Conservation (phyloP, 2,888 invertebrate species). For the Coleophora deauratella region DNA sequence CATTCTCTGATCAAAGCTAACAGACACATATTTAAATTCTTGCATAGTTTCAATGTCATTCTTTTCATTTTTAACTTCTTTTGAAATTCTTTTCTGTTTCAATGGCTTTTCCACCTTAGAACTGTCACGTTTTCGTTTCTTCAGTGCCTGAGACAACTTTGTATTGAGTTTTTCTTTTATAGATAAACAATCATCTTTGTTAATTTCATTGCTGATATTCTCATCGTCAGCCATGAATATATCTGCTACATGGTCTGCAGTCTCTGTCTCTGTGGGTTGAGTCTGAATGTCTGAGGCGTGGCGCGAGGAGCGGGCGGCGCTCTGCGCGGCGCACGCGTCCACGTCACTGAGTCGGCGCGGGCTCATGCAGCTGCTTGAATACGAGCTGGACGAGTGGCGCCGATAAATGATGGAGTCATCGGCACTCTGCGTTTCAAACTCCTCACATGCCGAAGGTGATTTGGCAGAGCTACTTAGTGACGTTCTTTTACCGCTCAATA, state of each 20-base stretch:
- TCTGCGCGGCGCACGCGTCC: constrained; percentile 25
- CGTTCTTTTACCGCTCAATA: constrained; percentile 45
- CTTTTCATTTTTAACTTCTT: constrained; percentile 12
- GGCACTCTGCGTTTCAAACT: constrained; percentile 76
- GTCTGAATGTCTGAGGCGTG: background rate
- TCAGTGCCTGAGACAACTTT: constrained; percentile 56
- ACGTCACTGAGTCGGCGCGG: constrained; percentile 75
- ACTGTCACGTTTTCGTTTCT: constrained; percentile 57
- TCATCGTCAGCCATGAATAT: constrained; percentile 33
- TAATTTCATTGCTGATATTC: constrained; percentile 33
- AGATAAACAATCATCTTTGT: constrained; percentile 58
- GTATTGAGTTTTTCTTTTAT: constrained; percentile 63
- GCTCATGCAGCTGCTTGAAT: constrained; percentile 81
- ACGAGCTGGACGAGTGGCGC: constrained; percentile 88
- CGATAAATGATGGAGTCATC: constrained; percentile 88
- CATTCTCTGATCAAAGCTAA: constrained; percentile 45
- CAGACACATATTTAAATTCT: constrained; percentile 39
- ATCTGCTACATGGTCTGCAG: constrained; percentile 12
- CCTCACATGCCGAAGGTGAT: constrained; percentile 76
- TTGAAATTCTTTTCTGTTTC: constrained; percentile 44
- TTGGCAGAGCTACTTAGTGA: constrained; percentile 56
- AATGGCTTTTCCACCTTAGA: constrained; percentile 45
- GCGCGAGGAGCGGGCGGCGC: background rate
- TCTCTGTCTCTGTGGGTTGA: background rate
- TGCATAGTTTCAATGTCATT: background rate